A percentile compares a stretch with the other conserved stretches of the same genome.
Conservation (phyloP, 2,113 vertebrate species). For the Myotis yumanensis region DNA sequence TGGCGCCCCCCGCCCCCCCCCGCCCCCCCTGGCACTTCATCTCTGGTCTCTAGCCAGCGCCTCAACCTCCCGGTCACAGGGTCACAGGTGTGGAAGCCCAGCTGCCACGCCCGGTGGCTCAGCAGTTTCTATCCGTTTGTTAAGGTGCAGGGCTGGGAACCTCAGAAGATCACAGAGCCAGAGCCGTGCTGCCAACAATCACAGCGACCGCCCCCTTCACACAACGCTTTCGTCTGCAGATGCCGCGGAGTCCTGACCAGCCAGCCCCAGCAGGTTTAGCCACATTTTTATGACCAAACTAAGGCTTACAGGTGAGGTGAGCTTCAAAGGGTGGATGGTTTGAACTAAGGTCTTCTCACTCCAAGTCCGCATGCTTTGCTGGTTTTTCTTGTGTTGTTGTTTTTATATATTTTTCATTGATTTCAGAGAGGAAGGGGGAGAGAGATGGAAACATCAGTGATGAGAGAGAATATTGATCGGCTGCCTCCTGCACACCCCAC, state of each 20-base stretch:
- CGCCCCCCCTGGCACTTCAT: neutral
- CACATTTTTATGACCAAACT: neutral
- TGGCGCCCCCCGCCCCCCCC: no score
- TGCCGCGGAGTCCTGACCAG: neutral
- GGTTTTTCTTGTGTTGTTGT: no score
- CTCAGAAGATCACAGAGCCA: neutral
- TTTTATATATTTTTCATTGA: no score
- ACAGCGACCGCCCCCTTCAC: neutral
- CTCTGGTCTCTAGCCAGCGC: neutral
- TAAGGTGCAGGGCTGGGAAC: neutral
- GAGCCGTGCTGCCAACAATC: neutral
- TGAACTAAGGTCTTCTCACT: neutral
- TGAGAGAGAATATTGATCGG: no score
- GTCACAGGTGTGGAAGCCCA: neutral
- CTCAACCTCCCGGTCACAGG: neutral
- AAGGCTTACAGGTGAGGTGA: neutral
- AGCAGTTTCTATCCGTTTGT: slow-evolving; percentile 32
- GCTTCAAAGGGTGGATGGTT: neutral
- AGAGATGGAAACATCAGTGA: no score
- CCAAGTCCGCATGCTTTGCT: neutral
- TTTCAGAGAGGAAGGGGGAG: no score
- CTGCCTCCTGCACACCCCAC: no score
- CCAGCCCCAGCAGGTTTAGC: neutral
- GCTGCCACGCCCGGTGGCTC: neutral
- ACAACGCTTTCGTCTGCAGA: no score